phyloP scores from a whole-genome alignment of 2,113 vertebrate species.

The Indicator maculatus region DNA sequence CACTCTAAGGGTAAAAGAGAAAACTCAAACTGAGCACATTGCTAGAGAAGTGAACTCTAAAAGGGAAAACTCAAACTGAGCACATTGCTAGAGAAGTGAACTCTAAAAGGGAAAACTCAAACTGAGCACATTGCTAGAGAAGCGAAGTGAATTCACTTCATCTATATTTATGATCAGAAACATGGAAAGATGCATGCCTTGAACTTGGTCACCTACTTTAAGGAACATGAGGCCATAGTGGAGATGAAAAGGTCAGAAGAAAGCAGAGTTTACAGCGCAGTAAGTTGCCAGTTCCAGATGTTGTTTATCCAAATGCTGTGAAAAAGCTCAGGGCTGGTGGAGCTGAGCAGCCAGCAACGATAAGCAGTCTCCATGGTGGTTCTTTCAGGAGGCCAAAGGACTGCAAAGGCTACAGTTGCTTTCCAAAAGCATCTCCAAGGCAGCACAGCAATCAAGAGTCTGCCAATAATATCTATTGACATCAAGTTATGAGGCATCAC shows the following conservation, averaged over 20 bases:
- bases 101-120: too few relatives aligned
- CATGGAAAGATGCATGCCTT: neutral
- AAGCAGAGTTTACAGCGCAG: neutral
- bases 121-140: too few relatives aligned
- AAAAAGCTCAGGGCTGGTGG: neutral
- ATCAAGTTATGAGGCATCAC: neutral
- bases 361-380: fast-evolving
- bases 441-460: neutral
- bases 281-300: neutral
- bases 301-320: neutral
- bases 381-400: neutral
- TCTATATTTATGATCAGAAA: neutral
- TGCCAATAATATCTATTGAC: neutral
- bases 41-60: too few relatives aligned
- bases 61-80: too few relatives aligned
- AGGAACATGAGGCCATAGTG: neutral
- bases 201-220: neutral
- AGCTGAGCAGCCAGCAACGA: neutral
- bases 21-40: neutral
- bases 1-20: neutral
- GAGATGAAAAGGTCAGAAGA: neutral
- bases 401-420: neutral
- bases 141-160: neutral
- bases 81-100: too few relatives aligned
- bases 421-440: neutral